Percentiles rank a stretch among this genome's conserved stretches.
These are phyloP conservation scores for Mormyrus hasselquistii DNA, from an alignment of 2,797 vertebrate species.

Conservation along the genomic window DNA sequence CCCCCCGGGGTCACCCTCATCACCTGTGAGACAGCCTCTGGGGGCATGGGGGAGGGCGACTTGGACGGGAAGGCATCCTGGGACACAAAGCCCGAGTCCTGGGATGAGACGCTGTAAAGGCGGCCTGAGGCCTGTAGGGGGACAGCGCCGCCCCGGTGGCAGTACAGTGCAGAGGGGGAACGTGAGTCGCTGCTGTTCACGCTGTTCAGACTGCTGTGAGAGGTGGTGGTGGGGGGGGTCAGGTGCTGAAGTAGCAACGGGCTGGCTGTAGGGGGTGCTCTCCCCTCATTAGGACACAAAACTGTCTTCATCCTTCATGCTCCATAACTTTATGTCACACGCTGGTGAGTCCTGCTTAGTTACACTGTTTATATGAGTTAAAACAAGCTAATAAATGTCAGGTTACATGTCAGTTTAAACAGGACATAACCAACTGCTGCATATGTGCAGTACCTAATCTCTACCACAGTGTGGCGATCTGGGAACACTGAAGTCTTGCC, in stretches of 20 bases:
- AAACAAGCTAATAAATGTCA: neutral
- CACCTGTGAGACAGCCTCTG: conserved; percentile 94
- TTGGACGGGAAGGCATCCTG: conserved; percentile 93
- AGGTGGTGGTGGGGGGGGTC: conserved; percentile 18
- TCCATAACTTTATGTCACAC: neutral
- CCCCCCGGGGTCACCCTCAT: neutral
- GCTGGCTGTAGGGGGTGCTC: neutral
- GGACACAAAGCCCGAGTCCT: conserved; percentile 94
- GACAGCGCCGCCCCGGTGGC: conserved; percentile 86
- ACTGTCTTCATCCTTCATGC: neutral
- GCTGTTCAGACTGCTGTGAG: conserved; percentile 80
- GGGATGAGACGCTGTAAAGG: conserved; percentile 92
- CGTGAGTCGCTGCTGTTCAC: conserved; percentile 83
- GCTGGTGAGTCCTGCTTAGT: neutral
- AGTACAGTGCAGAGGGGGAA: conserved; percentile 85
- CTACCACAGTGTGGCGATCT: conserved; percentile 15
- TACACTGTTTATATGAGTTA: neutral
- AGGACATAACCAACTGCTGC: neutral
- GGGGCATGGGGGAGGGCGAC: conserved; percentile 95
- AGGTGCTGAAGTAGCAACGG: neutral
- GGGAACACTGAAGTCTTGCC: neutral
- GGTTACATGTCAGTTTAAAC: neutral
- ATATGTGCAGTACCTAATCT: neutral
- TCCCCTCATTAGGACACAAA: neutral
- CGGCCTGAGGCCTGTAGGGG: conserved; percentile 70